Evolutionary conservation across 2,888 invertebrate genomes (phyloP), one percentile per base, ranked within the genome.

Genomic region (Drosophila seclusa): DNA sequence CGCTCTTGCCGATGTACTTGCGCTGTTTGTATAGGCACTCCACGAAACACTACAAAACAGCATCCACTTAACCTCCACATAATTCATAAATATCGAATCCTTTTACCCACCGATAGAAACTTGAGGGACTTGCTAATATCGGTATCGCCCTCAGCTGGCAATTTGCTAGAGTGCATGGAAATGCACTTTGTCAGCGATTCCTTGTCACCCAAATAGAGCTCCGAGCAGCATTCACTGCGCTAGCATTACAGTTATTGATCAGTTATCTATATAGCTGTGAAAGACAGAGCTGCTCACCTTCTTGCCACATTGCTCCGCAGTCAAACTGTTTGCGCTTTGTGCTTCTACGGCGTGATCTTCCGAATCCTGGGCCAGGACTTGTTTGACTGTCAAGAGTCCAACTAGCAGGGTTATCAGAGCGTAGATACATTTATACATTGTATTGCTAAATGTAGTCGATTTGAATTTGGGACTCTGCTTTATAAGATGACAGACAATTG

Each of bases 1-100:
- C 87, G 32, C 76, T 76, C 34, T 91, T 91, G 6, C 84, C 84
- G 0, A 91, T 71, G 29, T 89, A 91, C 36, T 91, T 91, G 36
- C 79, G 83, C 32, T 78, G 73, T 64, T 91, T 91, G 24, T 82
- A 90, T 1, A 80, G 1, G 6, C 90, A 90, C 73, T 91, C 89
- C 0, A 89, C 68, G 3, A 91, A 74, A 18, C 91, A 90, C 90
- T 90, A 18, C 0, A 68, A 34, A 10, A 4, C 4, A 32, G 7
- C 21, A 42, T 21, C 21, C 6, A 13, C 11, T 42, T 42, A 42
- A 13, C 42, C 1, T 42, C 5, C 2, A 42, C 21, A 21, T 21
- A 42, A 21, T 42, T 0, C 11, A 21, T 6, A 21, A 21, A 0
- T 55, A 16, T 27, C 11, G 5, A 38, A 36, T 45, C 34, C 6